Evolutionary conservation across 2,888 invertebrate genomes (phyloP), one percentile per base, ranked within the genome.

Genomic region (Pasiphila rectangulata): DNA sequence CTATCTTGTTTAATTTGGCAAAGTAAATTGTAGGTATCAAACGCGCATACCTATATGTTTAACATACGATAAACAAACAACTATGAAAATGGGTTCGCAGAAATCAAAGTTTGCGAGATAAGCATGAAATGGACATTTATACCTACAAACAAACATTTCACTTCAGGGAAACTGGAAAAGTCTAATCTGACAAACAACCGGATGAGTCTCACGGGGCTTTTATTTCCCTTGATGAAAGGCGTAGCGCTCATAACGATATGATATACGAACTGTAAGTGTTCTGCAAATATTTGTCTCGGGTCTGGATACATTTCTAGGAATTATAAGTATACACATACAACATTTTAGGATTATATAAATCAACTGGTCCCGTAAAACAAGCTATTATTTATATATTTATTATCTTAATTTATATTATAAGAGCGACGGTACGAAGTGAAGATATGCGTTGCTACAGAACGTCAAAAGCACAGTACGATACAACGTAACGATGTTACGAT

Each of bases 61-160:
- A 38, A 21, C 38, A 40, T 41, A 32, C 41, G 27, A 42, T 30
- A 50, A 48, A 43, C 44, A 44, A 32, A 19, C 15, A 36, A 29
- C 44, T 15, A 23, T n/a, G 23, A 48, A 43, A 17, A 15, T 24
- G 25, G 20, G 27, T 38, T 13, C 24, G n/a, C 32, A 39, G 19
- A 32, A 38, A 36, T 40, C 10, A 43, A 41, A 49, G 32, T 20
- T 38, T 50, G 45, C 34, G 32, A 38, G 37, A 36, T 29, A 23
- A 47, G 34, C 23, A 19, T 51, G 37, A 47, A 53, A 52, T 51
- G 40, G 59, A 54, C 59, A 55, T 48, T 6, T 27, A 27, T 38
- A n/a, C n/a, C n/a, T n/a, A 49, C 63, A 66, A 67, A 69, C 58
- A 71, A 67, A 66, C 61, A 63, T 46, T 44, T 45, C 15, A 23